A percentile compares a stretch with the other conserved stretches of the same genome.
These are phyloP conservation scores for Anaspis maculata DNA, from an alignment of 2,888 invertebrate species.

Conservation along the genomic window DNA sequence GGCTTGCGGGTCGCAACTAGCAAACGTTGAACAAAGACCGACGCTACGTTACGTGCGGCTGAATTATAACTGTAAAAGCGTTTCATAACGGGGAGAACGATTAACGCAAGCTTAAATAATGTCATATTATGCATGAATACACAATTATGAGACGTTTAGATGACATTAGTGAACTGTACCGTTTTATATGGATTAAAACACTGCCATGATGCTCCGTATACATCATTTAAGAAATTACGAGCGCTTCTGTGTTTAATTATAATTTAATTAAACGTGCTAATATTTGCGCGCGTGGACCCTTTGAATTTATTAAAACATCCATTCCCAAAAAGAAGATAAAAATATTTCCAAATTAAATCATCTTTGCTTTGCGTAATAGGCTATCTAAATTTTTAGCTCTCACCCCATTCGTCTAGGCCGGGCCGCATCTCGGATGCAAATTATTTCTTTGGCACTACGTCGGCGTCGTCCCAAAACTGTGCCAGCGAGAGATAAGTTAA, in stretches of 20 bases:
- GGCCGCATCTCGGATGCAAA: too few species aligned
- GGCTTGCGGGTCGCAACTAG: background rate
- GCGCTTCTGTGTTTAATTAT: constrained; percentile 17
- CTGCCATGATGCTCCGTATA: constrained; percentile 11
- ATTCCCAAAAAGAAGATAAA: constrained; percentile 2
- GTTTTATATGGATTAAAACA: constrained; percentile 26
- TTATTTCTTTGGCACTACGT: too few species aligned
- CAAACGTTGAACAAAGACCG: constrained; percentile 5
- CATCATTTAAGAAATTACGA: constrained; percentile 14
- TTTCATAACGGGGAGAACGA: constrained; percentile 28
- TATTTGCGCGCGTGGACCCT: constrained; percentile 9
- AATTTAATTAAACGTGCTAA: constrained; percentile 19
- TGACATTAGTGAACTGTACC: constrained; percentile 28
- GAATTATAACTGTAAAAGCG: constrained; percentile 18
- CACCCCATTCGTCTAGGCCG: too few species aligned
- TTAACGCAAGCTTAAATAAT: constrained; percentile 35
- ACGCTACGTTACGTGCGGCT: constrained; percentile 6
- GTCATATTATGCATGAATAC: constrained; percentile 34
- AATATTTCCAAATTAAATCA: background rate
- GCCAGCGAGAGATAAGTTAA: too few species aligned
- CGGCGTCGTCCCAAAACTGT: too few species aligned
- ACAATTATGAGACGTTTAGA: constrained; percentile 31
- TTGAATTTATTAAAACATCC: constrained; percentile 11
- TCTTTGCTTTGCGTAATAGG: too few species aligned
- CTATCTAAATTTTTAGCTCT: too few species aligned